Base-by-base conservation (phyloP, 2,888 invertebrate genomes). In the Melitaea athalia region DNA sequence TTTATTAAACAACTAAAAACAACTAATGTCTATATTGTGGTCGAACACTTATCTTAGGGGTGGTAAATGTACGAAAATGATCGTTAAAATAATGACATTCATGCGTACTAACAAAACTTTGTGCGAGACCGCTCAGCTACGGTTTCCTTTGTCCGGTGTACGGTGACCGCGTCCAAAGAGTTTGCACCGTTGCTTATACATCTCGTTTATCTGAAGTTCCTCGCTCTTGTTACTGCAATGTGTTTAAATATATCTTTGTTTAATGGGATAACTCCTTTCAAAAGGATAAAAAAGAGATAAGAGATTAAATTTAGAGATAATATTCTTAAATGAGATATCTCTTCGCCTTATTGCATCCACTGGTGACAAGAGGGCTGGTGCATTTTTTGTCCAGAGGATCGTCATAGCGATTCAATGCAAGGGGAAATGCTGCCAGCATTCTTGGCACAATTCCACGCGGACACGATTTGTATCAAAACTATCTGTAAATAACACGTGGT, bases 1-100 rank as follows among this genome's bases (percentile, higher is more conserved):
- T 24, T 24, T 24, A 24, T 24, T n/a, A 15, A 50, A 50, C 8
- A 52, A 52, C 5, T 55, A 33, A 55, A 14, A 55, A 55, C n/a
- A n/a, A n/a, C 1, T 15, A 60, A 52, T 10, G 10, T 24, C 3
- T 17, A 5, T 33, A 31, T 33, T 8, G 53, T 59, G 60, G 53
- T 33, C 60, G 43, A 60, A 53, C 33, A 53, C 15, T 8, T 52
- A 17, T 60, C 45, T 12, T 57, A 55, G 31, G 53, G 38, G 24
- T 42, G 38, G 24, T 42, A 52, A 6, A 14, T 60, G 57, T 31
- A 64, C 57, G 24, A 65, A 62, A 17, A 59, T 74, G 73, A 77
- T 80, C 88, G 87, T 91, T 91, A 91, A 89, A 91, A 89, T 77
- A 69, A 78, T 88, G 78, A 85, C 78, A 85, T 61, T 79, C 80